Percentiles rank a stretch among this genome's conserved stretches.
Evolutionary conservation across 2,888 invertebrate genomes (phyloP).

Genomic region (Eudemis profundana): DNA sequence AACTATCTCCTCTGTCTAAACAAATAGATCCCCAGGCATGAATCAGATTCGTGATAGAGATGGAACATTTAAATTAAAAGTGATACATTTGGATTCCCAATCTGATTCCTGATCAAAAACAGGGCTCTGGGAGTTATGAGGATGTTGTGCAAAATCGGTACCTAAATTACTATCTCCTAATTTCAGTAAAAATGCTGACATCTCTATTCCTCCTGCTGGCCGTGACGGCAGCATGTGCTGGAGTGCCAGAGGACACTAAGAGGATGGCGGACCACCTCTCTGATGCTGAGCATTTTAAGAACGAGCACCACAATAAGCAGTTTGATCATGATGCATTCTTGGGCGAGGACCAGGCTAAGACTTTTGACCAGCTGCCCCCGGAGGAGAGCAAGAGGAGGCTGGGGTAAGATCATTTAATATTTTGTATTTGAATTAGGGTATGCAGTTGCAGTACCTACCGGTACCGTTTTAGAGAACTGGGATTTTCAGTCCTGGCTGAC

Average conservation of each 20-base stretch:
- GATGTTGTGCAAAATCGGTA: too few relatives aligned
- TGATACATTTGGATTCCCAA: too few relatives aligned
- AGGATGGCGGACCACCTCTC: conserved; percentile 89
- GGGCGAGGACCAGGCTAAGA: conserved; percentile 96
- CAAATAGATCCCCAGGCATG: too few relatives aligned
- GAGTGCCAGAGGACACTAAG: conserved; percentile 89
- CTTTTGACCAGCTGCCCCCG: conserved; percentile 96
- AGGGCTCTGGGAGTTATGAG: too few relatives aligned
- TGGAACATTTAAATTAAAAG: too few relatives aligned
- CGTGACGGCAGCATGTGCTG: conserved; percentile 74
- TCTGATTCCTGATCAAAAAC: too few relatives aligned
- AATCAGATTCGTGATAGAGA: too few relatives aligned
- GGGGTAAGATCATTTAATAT: conserved; percentile 83
- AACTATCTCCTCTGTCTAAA: too few relatives aligned
- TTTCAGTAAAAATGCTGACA: conserved; percentile 65
- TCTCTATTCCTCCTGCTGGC: conserved; percentile 70
- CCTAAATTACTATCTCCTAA: neutral
- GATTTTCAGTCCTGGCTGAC: too few relatives aligned
- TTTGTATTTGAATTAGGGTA: too few relatives aligned
- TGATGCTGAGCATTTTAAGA: conserved; percentile 91
- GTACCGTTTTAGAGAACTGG: too few relatives aligned
- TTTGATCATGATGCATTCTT: conserved; percentile 99
- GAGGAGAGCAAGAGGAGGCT: conserved; percentile 97
- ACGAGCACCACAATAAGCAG: conserved; percentile 93
- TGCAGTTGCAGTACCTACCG: too few relatives aligned